phyloP scores from a whole-genome alignment of 1,140 invertebrate species.

The Metaphire vulgaris region DNA sequence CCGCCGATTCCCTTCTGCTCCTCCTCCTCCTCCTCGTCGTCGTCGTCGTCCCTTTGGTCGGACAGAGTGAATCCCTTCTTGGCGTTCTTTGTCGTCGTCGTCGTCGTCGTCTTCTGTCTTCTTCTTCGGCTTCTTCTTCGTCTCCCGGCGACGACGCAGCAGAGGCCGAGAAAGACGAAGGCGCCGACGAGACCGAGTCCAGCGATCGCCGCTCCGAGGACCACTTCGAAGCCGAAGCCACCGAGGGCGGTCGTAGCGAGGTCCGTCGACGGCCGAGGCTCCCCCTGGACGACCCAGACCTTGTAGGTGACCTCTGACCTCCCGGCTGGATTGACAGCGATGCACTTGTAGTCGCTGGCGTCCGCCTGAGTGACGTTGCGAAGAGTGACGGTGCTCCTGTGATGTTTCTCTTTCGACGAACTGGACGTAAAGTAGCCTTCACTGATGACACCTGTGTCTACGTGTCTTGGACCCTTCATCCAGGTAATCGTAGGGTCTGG shows the following conservation, averaged over 20 bases:
- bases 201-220: slow-evolving; percentile 5
- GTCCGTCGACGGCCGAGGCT: slow-evolving; percentile 9
- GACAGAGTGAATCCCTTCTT: too few relatives aligned
- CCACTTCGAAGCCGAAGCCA: neutral
- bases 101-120: neutral
- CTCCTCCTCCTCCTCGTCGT: neutral
- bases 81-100: neutral
- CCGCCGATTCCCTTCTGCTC: neutral
- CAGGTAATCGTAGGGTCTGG: slow-evolving; percentile 22
- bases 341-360: slow-evolving; percentile 36
- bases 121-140: neutral
- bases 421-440: neutral
- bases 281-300: slow-evolving; percentile 34
- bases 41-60: too few relatives aligned
- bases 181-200: neutral
- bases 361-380: slow-evolving; percentile 3
- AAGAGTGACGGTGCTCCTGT: slow-evolving; percentile 16
- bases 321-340: slow-evolving; percentile 38
- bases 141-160: neutral
- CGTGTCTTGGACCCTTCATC: slow-evolving; percentile 1
- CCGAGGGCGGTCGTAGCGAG: neutral
- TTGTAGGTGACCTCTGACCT: slow-evolving; percentile 33
- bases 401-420: neutral
- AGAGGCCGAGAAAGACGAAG: slow-evolving; percentile 1
- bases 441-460: neutral